Evolutionary conservation across 1,140 invertebrate genomes (phyloP).

Genomic region (Rhyacophila brunnea): DNA sequence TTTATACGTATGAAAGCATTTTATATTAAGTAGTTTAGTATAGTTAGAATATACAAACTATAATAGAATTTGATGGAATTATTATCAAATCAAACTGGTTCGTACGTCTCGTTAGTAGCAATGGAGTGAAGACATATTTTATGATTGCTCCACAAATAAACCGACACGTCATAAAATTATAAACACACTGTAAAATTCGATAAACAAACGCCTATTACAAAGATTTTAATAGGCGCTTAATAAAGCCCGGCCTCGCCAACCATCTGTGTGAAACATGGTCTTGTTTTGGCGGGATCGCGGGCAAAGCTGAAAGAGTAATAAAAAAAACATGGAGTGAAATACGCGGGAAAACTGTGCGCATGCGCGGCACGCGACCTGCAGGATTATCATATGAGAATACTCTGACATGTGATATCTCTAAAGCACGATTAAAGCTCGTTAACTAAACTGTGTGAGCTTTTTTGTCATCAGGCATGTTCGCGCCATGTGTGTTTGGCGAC

Average conservation of each 20-base stretch:
- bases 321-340: background rate
- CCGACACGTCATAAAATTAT: conserved; percentile 19
- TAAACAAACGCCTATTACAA: conserved; percentile 24
- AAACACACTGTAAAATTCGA: conserved; percentile 17
- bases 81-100: too few relatives aligned
- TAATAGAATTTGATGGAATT: too few relatives aligned
- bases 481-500: too few relatives aligned
- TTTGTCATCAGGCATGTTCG: background rate
- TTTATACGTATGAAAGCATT: too few relatives aligned
- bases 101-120: too few relatives aligned
- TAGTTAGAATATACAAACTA: too few relatives aligned
- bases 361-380: conserved; percentile 23
- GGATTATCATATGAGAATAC: conserved; percentile 12
- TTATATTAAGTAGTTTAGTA: too few relatives aligned
- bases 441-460: background rate
- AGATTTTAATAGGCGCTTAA: conserved; percentile 27
- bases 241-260: conserved; percentile 17
- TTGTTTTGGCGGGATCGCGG: background rate
- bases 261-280: conserved; percentile 9
- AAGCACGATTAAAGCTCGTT: conserved; percentile 1
- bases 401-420: conserved; percentile 11
- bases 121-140: conserved; percentile 9
- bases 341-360: conserved; percentile 6
- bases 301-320: background rate
- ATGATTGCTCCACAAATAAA: conserved; percentile 25